phyloP scores from a whole-genome alignment of 2,888 invertebrate species.

The Galeruca laticollis region DNA sequence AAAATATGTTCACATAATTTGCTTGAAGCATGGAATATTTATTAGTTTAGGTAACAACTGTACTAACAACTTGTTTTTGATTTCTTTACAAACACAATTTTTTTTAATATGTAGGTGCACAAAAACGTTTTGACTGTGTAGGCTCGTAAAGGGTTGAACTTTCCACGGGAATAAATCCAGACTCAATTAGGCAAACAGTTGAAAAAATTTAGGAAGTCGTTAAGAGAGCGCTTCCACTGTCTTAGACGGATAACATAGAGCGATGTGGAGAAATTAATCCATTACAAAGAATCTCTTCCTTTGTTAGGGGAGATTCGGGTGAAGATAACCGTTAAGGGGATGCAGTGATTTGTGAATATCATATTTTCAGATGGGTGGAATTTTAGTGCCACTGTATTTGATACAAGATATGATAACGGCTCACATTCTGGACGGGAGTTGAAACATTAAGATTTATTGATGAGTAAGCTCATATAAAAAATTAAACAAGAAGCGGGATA shows the following conservation, averaged over 20 bases:
- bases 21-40: no score
- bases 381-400: slow-evolving; percentile 28
- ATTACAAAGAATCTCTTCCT: slow-evolving; percentile 42
- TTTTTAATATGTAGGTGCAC: background rate
- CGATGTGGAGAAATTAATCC: slow-evolving; percentile 47
- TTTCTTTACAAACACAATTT: no score
- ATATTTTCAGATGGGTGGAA: slow-evolving; percentile 38
- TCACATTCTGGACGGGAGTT: slow-evolving; percentile 14
- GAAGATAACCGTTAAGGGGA: slow-evolving; percentile 37
- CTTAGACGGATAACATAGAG: slow-evolving; percentile 33
- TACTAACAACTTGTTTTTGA: no score
- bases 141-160: slow-evolving; percentile 30
- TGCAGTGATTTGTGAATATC: slow-evolving; percentile 48
- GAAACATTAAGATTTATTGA: slow-evolving; percentile 22
- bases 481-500: background rate
- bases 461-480: background rate
- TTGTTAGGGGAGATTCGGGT: slow-evolving; percentile 36
- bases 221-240: slow-evolving; percentile 40
- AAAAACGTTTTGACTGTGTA: background rate
- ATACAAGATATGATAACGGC: slow-evolving; percentile 31
- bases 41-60: no score
- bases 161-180: slow-evolving; percentile 36
- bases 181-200: slow-evolving; percentile 37
- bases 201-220: slow-evolving; percentile 41
- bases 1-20: no score